A percentile compares a stretch with the other conserved stretches of the same genome.
These are phyloP conservation scores for Stenurella melanura DNA, from an alignment of 2,888 invertebrate genomes.

Conservation along the genomic window DNA sequence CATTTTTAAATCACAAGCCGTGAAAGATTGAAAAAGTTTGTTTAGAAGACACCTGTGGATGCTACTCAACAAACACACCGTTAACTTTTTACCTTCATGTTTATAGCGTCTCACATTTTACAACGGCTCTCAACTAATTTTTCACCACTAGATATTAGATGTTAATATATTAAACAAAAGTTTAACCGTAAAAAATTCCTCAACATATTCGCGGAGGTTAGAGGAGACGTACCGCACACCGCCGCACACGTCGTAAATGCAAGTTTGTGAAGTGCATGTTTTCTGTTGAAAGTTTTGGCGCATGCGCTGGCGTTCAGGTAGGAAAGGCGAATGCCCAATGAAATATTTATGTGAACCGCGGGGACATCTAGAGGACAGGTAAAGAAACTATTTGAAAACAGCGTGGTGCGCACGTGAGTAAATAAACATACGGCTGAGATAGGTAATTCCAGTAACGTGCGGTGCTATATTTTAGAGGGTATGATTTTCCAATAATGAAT, in stretches of 20 bases:
- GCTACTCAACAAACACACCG: constrained; percentile 43
- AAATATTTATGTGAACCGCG: constrained; percentile 47
- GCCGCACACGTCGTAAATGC: constrained; percentile 58
- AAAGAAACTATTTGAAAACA: constrained; percentile 44
- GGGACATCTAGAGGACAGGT: constrained; percentile 59
- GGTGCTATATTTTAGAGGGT: not conserved
- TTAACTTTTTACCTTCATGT: constrained; percentile 32
- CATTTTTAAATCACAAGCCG: constrained; percentile 50
- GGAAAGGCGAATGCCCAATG: constrained; percentile 57
- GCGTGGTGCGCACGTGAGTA: constrained; percentile 32
- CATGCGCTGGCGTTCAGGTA: constrained; percentile 56
- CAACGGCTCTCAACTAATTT: not conserved
- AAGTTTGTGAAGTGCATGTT: constrained; percentile 61
- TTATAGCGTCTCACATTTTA: constrained; percentile 17
- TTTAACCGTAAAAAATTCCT: constrained; percentile 21
- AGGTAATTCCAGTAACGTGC: constrained; percentile 7
- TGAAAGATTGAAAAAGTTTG: constrained; percentile 51
- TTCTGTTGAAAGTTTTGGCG: constrained; percentile 60
- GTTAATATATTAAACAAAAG: not conserved
- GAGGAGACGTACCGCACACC: constrained; percentile 39
- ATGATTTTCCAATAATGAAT: too few species aligned
- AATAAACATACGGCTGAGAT: not conserved
- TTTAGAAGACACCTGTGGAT: constrained; percentile 61
- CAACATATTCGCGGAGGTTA: constrained; percentile 43
- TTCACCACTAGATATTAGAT: not conserved